Evolutionary conservation across 2,888 invertebrate species (phyloP).

Genomic region (Leucoptera coffeella): DNA sequence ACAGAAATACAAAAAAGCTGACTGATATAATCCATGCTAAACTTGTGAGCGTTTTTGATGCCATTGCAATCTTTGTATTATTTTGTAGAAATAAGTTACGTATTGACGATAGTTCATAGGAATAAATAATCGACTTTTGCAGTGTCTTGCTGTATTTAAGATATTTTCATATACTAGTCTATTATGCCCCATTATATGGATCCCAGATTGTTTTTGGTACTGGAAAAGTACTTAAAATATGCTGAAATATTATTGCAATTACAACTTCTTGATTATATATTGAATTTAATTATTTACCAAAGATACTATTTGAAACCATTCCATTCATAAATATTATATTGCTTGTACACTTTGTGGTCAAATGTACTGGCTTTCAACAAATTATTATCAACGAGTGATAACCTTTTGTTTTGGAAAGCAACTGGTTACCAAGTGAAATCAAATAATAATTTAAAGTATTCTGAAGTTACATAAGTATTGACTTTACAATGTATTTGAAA

Average conservation of each 20-base stretch:
- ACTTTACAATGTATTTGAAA: background rate
- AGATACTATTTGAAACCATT: slow-evolving; percentile 17
- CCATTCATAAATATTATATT: slow-evolving; percentile 15
- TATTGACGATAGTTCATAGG: no score
- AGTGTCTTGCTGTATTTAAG: slow-evolving; percentile 10
- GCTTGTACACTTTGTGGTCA: slow-evolving; percentile 9
- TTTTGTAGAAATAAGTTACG: no score
- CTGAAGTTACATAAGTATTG: background rate
- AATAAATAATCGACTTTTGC: no score
- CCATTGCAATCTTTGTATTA: no score
- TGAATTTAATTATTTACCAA: slow-evolving; percentile 34
- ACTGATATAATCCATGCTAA: no score
- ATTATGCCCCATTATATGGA: slow-evolving; percentile 4
- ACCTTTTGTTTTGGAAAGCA: slow-evolving; percentile 11
- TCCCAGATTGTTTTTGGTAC: no score
- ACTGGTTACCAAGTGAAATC: background rate
- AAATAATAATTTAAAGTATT: slow-evolving; percentile 9
- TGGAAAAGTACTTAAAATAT: slow-evolving; percentile 6
- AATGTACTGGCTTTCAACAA: slow-evolving; percentile 7
- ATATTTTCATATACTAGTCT: slow-evolving; percentile 9
- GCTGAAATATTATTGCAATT: slow-evolving; percentile 3
- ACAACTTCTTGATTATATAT: slow-evolving; percentile 11
- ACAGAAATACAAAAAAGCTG: no score
- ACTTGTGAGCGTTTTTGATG: no score
- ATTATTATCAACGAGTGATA: slow-evolving; percentile 1